Base-by-base conservation (phyloP, 2,888 invertebrate genomes). In the Chymomyza procnemis region DNA sequence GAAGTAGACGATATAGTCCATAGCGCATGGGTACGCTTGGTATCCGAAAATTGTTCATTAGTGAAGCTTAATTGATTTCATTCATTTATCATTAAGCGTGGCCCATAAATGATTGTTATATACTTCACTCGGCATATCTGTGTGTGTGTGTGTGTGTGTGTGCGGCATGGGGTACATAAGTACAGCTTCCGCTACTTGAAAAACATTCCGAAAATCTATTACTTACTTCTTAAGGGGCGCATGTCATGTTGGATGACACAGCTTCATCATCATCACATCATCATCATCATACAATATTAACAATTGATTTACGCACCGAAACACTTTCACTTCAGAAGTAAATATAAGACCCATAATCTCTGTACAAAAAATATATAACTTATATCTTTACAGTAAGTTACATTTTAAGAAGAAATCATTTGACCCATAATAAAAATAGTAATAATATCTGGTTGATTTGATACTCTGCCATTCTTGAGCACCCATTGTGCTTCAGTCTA, bases 61-160 rank as follows among this genome's bases (percentile, higher is more conserved):
- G 86, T 87, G 87, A 87, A 87, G 86, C 82, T 87, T 87, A 89
- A 89, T 89, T 89, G 89, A 89, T 89, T 89, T 78, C 80, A 83
- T 89, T 89, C 89, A 89, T 89, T 89, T 89, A 89, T 89, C 89
- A 89, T 89, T 85, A 87, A 67, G 74, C 78, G 69, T 75, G 77
- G 71, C 76, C 67, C 61, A 66, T 67, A 67, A 64, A 69, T 22
- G 66, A 62, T 41, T 41, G 34, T 41, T 41, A 12, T 41, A 12
- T 41, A 41, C 56, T 48, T n/a, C 66, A 57, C n/a, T 21, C 46
- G 34, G 50, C 16, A 19, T 50, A 19, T 50, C 4, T 3, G 50
- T 50, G 4, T 50, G 16, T 48, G 4, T 48, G 48, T 8, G n/a
- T 68, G 57, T 58, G 50, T 9, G 65, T 66, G 67, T 79, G 74